These are phyloP conservation scores for Aphelocoma californica DNA, from an alignment of 2,797 vertebrate species.

Conservation along the genomic window DNA sequence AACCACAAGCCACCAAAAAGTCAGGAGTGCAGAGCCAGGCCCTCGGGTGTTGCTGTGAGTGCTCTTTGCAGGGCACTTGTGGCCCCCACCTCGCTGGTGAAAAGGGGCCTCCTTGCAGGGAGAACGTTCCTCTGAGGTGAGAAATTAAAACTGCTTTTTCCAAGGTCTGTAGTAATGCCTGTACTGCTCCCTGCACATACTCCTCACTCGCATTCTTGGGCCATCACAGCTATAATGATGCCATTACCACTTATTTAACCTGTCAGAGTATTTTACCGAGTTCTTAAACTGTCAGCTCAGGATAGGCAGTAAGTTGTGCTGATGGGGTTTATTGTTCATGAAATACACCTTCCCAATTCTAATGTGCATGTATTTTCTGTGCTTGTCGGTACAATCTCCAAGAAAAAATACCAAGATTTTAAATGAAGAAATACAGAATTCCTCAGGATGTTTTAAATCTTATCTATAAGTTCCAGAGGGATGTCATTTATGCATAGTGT, in stretches of 20 bases:
- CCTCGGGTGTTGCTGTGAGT: neutral
- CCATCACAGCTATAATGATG: neutral
- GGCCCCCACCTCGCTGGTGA: neutral
- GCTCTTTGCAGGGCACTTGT: neutral
- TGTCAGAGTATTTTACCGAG: neutral
- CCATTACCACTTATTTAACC: neutral
- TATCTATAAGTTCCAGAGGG: neutral
- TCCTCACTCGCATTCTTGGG: neutral
- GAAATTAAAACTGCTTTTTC: neutral
- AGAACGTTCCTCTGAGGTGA: neutral
- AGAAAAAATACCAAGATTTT: neutral
- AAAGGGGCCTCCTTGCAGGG: neutral
- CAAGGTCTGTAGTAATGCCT: fast-evolving
- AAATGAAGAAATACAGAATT: neutral
- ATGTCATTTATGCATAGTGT: neutral
- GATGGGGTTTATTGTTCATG: neutral
- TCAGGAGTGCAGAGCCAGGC: neutral
- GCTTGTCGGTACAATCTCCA: neutral
- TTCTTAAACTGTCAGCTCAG: neutral
- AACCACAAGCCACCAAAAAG: neutral
- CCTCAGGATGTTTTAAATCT: neutral
- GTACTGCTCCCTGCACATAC: neutral
- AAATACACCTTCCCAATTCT: neutral
- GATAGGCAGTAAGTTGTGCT: neutral
- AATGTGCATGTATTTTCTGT: neutral